Base-by-base conservation (phyloP, 1,140 invertebrate species). In the Ips nitidus region DNA sequence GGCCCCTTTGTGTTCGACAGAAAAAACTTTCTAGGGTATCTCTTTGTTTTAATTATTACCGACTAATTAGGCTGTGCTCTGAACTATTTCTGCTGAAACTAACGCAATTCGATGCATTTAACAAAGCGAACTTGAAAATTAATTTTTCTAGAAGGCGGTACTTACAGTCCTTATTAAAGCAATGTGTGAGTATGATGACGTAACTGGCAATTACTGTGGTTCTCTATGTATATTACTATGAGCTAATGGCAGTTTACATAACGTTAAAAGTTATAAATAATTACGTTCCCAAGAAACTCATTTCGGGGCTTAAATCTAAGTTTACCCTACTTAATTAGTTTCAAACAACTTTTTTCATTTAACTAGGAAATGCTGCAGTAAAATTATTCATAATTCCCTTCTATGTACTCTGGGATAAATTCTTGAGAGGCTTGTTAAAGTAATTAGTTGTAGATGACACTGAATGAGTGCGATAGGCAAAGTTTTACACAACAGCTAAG, bases 241-340 rank as follows among this genome's bases (percentile, higher is more conserved):
- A 22, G 22, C 22, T 22, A 22, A 22, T 22, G 22, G 22, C 22
- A 22, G 22, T 22, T 22, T 22, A 22, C 22, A 22, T 22, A 22
- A 22, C 22, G 22, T 22, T 22, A 22, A 22, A 50, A 70, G 69
- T 61, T 64, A 70, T 70, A 70, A 70, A 70, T 70, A 64, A 70
- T 70, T 70, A 62, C 65, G 61, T 56, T 52, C 41, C 22, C 22
- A 64, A 61, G 69, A 70, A 70, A 70, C 65, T 70, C 64, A 61
- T 70, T 70, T 70, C 58, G 52, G 41, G 69, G 41, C 65, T 70
- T 65, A 53, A 50, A 70, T 65, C 65, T 70, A 70, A 64, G 65
- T 70, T 70, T 70, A 65, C 69, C 61, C 59, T 52, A 4, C 22
- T 60, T 65, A 70, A 70, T 70, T 70, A 70, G 69, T 70, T 70